phyloP scores from a whole-genome alignment of 2,888 invertebrate species.

The Tiphia femorata region DNA sequence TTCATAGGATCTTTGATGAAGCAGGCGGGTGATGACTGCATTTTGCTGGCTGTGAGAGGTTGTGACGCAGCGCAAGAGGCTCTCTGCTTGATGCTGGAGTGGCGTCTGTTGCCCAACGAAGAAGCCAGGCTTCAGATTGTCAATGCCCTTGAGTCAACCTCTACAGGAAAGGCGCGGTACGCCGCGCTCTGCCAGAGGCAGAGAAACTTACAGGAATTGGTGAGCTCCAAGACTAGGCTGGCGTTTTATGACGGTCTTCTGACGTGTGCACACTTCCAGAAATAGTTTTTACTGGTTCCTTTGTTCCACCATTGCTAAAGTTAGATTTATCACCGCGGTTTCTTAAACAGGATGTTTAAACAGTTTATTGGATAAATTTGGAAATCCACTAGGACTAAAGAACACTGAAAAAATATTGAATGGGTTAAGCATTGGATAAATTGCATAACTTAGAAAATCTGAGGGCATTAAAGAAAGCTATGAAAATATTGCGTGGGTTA shows the following conservation, averaged over 20 bases:
- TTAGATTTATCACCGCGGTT: too few relatives aligned
- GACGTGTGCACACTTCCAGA: neutral
- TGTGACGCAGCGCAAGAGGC: conserved; percentile 77
- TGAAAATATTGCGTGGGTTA: too few relatives aligned
- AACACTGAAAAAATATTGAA: too few relatives aligned
- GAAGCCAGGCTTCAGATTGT: conserved; percentile 78
- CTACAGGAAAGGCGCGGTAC: conserved; percentile 78
- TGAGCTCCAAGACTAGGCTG: conserved; percentile 58
- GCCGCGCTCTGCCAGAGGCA: conserved; percentile 80
- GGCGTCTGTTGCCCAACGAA: conserved; percentile 77
- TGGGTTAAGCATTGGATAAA: too few relatives aligned
- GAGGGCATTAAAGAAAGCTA: too few relatives aligned
- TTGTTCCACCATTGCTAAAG: too few relatives aligned
- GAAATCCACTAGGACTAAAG: too few relatives aligned
- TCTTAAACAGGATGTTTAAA: too few relatives aligned
- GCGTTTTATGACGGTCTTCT: neutral
- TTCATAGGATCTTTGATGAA: conserved; percentile 78
- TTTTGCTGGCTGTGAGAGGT: conserved; percentile 79
- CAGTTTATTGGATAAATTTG: too few relatives aligned
- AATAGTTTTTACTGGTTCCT: too few relatives aligned
- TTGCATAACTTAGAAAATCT: too few relatives aligned
- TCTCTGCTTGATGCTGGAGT: conserved; percentile 82
- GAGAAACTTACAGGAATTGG: conserved; percentile 80
- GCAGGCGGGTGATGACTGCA: conserved; percentile 79
- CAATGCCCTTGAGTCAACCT: conserved; percentile 80